Conservation (phyloP, 2,797 vertebrate genomes). For the Phoxinus dragarum region DNA sequence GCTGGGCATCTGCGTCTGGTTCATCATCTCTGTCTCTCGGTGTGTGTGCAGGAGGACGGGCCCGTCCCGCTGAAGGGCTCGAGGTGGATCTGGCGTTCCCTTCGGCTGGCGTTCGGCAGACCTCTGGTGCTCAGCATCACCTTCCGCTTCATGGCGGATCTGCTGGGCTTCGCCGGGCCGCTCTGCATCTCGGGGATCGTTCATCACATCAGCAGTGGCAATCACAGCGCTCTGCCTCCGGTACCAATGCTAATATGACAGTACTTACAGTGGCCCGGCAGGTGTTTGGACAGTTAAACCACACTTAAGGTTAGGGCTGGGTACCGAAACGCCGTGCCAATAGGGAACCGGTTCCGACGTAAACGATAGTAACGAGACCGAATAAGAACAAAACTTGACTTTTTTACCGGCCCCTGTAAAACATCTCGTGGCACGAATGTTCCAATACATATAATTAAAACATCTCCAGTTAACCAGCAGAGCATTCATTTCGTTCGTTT, state of each 20-base stretch:
- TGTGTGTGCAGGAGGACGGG: slow-evolving; percentile 45
- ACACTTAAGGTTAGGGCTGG: not conserved
- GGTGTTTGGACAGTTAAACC: not conserved
- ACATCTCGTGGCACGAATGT: too few species aligned
- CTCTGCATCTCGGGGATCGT: slow-evolving; percentile 64
- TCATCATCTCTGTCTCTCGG: too few species aligned
- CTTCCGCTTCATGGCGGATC: slow-evolving; percentile 55
- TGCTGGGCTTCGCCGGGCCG: slow-evolving; percentile 61
- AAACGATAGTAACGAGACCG: too few species aligned
- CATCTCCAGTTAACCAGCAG: too few species aligned
- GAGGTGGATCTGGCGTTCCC: slow-evolving; percentile 53
- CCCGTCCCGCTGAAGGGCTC: slow-evolving; percentile 19
- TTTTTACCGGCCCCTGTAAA: too few species aligned
- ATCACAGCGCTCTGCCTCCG: slow-evolving; percentile 54
- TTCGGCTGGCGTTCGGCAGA: slow-evolving; percentile 55
- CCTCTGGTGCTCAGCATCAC: slow-evolving; percentile 60
- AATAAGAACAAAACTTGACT: too few species aligned
- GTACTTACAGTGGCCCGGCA: not conserved
- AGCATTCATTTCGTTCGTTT: too few species aligned
- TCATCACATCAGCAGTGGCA: slow-evolving; percentile 60
- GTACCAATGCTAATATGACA: slow-evolving; percentile 22
- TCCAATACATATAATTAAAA: too few species aligned
- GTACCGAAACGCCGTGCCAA: too few species aligned
- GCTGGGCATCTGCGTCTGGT: not conserved
- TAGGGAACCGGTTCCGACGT: too few species aligned